Conservation (phyloP, 2,888 invertebrate species). For the Eristalis intricaria region DNA sequence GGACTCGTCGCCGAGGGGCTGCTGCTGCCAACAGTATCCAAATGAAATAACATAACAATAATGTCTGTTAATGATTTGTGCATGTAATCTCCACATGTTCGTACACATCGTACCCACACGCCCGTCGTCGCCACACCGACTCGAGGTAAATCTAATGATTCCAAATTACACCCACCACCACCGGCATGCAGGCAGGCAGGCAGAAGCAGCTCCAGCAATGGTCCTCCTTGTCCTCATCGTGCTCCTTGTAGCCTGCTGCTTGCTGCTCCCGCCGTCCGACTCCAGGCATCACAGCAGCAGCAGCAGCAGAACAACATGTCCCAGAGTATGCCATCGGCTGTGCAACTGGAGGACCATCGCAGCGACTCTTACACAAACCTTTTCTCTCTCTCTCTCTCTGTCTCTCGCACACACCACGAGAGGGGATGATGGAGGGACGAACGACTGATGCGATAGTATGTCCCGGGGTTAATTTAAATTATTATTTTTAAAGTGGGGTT, state of each 20-base stretch:
- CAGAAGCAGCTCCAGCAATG: neutral
- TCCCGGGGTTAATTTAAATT: conserved; percentile 72
- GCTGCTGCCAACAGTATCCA: conserved; percentile 51
- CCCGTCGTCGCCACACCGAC: conserved; percentile 15
- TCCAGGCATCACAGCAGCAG: conserved; percentile 31
- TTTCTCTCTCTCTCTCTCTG: neutral
- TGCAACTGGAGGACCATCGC: conserved; percentile 62
- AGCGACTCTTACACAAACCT: conserved; percentile 29
- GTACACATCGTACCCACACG: conserved; percentile 34
- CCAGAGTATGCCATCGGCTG: conserved; percentile 56
- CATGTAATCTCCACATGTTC: conserved; percentile 53
- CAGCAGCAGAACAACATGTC: conserved; percentile 43
- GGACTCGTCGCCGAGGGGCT: conserved; percentile 47
- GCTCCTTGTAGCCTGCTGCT: neutral
- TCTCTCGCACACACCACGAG: conserved; percentile 7
- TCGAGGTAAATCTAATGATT: conserved; percentile 66
- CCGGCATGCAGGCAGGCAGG: neutral
- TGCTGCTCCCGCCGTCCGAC: no score
- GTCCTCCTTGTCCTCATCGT: neutral
- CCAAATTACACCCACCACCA: conserved; percentile 54
- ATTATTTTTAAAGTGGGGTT: conserved; percentile 72
- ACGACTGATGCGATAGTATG: conserved; percentile 67
- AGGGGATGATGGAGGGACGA: conserved; percentile 8
- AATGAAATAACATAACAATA: conserved; percentile 69
- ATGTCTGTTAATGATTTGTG: conserved; percentile 71